phyloP scores from a whole-genome alignment of 2,888 invertebrate genomes.

The Ecdyonurus torrentis region DNA sequence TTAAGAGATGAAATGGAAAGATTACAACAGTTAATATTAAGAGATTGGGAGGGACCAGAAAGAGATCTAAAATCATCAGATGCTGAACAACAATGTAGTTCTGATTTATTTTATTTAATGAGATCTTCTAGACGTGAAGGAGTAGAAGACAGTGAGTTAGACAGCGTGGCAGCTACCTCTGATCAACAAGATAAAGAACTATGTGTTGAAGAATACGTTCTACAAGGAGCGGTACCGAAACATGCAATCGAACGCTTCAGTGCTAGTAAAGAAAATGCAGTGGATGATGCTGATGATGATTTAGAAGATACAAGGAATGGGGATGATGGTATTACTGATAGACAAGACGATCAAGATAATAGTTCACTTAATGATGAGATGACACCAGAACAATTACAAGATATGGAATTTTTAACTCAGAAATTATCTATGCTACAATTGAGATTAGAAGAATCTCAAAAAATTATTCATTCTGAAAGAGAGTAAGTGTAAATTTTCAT shows the following conservation, averaged over 20 bases:
- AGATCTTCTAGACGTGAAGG: neutral
- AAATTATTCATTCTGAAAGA: constrained; percentile 51
- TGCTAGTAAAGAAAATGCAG: constrained; percentile 21
- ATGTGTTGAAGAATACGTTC: constrained; percentile 38
- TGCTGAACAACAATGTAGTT: neutral
- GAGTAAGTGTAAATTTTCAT: constrained; percentile 49
- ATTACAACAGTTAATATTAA: constrained; percentile 21
- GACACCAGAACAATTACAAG: neutral
- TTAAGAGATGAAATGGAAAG: constrained; percentile 42
- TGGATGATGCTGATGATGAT: constrained; percentile 22
- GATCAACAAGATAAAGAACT: neutral
- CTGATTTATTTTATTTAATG: neutral
- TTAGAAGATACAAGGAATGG: constrained; percentile 9
- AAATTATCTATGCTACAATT: constrained; percentile 49
- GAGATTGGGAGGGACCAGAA: neutral
- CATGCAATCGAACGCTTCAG: constrained; percentile 32
- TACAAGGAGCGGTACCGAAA: constrained; percentile 46
- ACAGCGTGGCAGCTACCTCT: neutral
- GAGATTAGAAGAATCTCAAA: constrained; percentile 54
- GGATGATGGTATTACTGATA: constrained; percentile 6
- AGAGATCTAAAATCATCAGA: neutral
- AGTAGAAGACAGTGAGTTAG: constrained; percentile 1
- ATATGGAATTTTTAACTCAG: constrained; percentile 35
- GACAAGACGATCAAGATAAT: constrained; percentile 11
- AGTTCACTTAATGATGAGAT: neutral